A percentile compares a stretch with the other conserved stretches of the same genome.
Evolutionary conservation across 2,113 vertebrate genomes (phyloP).

Genomic region (Zosterops lateralis): DNA sequence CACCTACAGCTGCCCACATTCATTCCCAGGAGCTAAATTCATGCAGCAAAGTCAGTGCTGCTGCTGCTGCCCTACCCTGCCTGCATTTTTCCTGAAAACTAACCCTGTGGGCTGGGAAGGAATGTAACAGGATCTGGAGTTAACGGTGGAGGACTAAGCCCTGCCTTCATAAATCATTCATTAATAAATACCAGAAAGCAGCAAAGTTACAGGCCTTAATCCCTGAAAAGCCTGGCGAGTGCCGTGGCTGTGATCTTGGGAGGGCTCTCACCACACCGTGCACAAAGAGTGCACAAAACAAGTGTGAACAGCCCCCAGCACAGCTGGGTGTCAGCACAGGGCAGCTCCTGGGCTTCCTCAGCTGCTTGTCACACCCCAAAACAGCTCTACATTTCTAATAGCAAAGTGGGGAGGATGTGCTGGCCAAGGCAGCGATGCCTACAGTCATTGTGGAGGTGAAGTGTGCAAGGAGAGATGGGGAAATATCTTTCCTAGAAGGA

Average conservation of each 20-base stretch:
- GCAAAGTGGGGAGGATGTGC: neutral
- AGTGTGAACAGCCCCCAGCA: neutral
- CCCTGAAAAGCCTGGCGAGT: neutral
- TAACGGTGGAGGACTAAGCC: neutral
- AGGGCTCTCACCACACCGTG: neutral
- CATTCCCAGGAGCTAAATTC: neutral
- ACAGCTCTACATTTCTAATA: neutral
- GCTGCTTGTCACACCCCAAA: neutral
- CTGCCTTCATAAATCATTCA: neutral
- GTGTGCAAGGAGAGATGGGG: neutral
- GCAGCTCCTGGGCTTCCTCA: neutral
- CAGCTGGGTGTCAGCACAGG: neutral
- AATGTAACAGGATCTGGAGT: neutral
- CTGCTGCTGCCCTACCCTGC: neutral
- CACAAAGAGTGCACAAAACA: rapidly evolving
- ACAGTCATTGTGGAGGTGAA: neutral
- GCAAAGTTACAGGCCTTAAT: neutral
- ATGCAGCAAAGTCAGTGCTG: neutral
- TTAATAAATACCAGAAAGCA: neutral
- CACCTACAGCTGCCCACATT: neutral
- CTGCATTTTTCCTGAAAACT: neutral
- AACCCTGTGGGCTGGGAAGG: neutral
- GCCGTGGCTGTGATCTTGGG: neutral
- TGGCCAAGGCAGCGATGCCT: too few species aligned
- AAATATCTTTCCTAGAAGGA: neutral